These are phyloP conservation scores for Nannoperca australis DNA, from an alignment of 2,797 vertebrate genomes.

Conservation along the genomic window DNA sequence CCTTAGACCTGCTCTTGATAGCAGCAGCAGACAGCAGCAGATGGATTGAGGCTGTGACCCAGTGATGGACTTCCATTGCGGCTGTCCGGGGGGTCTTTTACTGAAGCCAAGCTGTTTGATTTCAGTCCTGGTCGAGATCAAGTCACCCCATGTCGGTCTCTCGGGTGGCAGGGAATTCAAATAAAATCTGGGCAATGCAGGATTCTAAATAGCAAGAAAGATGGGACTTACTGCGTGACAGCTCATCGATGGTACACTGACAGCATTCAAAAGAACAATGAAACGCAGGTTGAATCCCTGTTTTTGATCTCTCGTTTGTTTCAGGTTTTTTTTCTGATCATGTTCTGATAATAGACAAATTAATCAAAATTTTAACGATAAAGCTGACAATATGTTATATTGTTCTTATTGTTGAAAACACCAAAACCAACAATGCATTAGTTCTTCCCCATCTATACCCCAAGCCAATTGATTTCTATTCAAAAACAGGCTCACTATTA, in stretches of 20 bases:
- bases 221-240: slow-evolving; percentile 4
- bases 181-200: slow-evolving; percentile 25
- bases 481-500: neutral
- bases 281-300: neutral
- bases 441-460: neutral
- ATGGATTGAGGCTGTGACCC: slow-evolving; percentile 78
- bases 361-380: neutral
- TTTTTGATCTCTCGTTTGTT: neutral
- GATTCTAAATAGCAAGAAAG: slow-evolving; percentile 8
- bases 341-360: neutral
- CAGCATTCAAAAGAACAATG: neutral
- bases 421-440: neutral
- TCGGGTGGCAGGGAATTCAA: slow-evolving; percentile 41
- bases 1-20: slow-evolving; percentile 64
- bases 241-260: slow-evolving; percentile 18
- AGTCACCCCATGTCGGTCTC: slow-evolving; percentile 29
- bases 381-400: neutral
- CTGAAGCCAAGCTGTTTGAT: slow-evolving; percentile 60
- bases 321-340: neutral
- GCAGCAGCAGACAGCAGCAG: slow-evolving; percentile 65
- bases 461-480: too few relatives aligned
- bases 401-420: neutral
- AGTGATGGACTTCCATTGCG: slow-evolving; percentile 73
- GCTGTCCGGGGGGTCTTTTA: slow-evolving; percentile 58
- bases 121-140: slow-evolving; percentile 39